Evolutionary conservation across 2,888 invertebrate genomes (phyloP).

Genomic region (Coecobrya sp.): DNA sequence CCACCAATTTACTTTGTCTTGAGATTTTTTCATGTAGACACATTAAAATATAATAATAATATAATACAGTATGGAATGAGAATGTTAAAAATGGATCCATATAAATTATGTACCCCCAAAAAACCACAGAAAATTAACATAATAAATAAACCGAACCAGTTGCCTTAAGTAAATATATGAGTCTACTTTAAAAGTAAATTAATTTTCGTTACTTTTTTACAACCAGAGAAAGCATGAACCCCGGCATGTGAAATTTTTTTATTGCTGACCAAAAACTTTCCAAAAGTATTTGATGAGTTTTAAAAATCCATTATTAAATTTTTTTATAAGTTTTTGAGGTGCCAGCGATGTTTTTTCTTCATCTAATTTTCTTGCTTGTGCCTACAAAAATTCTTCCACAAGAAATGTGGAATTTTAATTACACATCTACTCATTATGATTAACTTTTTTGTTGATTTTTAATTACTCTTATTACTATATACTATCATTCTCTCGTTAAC

Average conservation of each 20-base stretch:
- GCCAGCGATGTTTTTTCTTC: not conserved
- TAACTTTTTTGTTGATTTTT: not conserved
- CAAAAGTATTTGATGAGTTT: too few species aligned
- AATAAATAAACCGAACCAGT: too few species aligned
- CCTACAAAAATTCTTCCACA: too few species aligned
- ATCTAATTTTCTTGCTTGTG: not conserved
- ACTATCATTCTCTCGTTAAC: not conserved
- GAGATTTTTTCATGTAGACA: not conserved
- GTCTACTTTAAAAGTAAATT: too few species aligned
- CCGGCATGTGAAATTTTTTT: not conserved
- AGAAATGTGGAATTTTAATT: too few species aligned
- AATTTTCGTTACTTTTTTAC: too few species aligned
- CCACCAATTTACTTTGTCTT: not conserved
- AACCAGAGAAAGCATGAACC: not conserved
- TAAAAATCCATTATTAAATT: not conserved
- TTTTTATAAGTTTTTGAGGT: not conserved
- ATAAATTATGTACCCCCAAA: too few species aligned
- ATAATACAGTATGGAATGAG: not conserved
- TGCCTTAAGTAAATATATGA: too few species aligned
- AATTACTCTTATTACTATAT: not conserved
- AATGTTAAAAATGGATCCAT: not conserved
- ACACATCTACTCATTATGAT: not conserved
- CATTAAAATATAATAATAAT: too few species aligned
- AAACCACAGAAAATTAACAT: too few species aligned
- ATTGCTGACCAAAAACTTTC: too few species aligned